These are phyloP conservation scores for Mormyrus hasselquistii DNA, from an alignment of 2,797 vertebrate species.

Conservation along the genomic window DNA sequence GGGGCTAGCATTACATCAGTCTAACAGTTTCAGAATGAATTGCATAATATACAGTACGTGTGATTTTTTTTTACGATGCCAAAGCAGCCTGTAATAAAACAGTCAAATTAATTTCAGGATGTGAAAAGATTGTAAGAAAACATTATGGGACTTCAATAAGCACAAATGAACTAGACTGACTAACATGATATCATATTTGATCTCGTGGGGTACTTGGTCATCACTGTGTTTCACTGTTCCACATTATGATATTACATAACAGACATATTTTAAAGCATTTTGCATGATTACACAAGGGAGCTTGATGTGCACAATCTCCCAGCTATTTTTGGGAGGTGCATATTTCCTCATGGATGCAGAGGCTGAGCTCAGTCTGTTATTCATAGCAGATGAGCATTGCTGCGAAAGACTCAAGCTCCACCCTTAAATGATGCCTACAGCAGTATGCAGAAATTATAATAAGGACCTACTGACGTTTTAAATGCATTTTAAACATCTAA, in stretches of 20 bases:
- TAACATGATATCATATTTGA: background rate
- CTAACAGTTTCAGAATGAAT: background rate
- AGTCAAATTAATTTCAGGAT: background rate
- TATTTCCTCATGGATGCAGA: background rate
- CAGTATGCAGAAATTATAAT: background rate
- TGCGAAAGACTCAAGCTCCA: background rate
- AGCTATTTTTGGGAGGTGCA: constrained; percentile 21
- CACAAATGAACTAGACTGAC: background rate
- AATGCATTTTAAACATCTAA: background rate
- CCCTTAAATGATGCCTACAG: background rate
- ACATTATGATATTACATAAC: background rate
- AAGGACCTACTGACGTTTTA: background rate
- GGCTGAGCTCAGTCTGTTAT: constrained; percentile 55
- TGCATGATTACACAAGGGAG: constrained; percentile 17
- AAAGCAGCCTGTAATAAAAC: background rate
- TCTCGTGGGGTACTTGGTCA: background rate
- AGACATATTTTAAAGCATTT: background rate
- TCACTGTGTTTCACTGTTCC: background rate
- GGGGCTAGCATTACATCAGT: background rate
- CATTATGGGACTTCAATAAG: background rate
- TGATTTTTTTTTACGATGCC: background rate
- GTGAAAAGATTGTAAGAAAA: background rate
- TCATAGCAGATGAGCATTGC: constrained; percentile 49
- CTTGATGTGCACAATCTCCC: background rate
- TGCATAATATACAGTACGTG: background rate